Percentiles rank a stretch among this genome's conserved stretches.
Evolutionary conservation across 2,113 vertebrate genomes (phyloP).

Genomic region (Eurypyga helias): DNA sequence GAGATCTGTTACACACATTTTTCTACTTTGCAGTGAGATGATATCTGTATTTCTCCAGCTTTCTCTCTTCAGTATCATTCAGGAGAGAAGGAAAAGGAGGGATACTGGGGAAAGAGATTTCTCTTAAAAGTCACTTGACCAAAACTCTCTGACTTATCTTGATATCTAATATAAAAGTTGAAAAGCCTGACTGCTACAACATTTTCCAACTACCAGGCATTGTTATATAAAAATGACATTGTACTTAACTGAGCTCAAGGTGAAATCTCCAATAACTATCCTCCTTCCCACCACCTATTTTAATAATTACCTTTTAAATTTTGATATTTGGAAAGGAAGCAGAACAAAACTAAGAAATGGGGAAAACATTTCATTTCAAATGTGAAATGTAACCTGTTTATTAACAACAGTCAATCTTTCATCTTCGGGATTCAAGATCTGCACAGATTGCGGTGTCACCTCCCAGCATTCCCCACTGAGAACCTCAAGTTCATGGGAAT

Average conservation of each 20-base stretch:
- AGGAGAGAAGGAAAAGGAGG: background rate
- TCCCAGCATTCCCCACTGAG: slow-evolving; percentile 82
- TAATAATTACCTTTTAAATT: background rate
- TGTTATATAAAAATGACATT: background rate
- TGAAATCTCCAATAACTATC: background rate
- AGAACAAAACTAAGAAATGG: background rate
- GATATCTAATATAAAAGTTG: background rate
- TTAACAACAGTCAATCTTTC: slow-evolving; percentile 76
- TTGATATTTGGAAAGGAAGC: background rate
- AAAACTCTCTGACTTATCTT: background rate
- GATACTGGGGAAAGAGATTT: background rate
- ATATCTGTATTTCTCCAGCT: background rate
- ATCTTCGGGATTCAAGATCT: slow-evolving; percentile 69
- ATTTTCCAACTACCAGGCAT: background rate
- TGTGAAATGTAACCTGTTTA: slow-evolving; percentile 76
- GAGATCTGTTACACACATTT: background rate
- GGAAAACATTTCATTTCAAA: slow-evolving; percentile 38
- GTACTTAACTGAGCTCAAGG: background rate
- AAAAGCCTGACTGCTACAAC: background rate
- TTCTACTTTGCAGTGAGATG: background rate
- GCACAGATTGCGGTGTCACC: slow-evolving; percentile 79
- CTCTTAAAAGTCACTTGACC: background rate
- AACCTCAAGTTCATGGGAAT: slow-evolving; percentile 94
- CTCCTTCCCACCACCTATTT: background rate
- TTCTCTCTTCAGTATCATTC: background rate